These are phyloP conservation scores for Nomada fabriciana DNA, from an alignment of 2,888 invertebrate genomes.

Conservation along the genomic window DNA sequence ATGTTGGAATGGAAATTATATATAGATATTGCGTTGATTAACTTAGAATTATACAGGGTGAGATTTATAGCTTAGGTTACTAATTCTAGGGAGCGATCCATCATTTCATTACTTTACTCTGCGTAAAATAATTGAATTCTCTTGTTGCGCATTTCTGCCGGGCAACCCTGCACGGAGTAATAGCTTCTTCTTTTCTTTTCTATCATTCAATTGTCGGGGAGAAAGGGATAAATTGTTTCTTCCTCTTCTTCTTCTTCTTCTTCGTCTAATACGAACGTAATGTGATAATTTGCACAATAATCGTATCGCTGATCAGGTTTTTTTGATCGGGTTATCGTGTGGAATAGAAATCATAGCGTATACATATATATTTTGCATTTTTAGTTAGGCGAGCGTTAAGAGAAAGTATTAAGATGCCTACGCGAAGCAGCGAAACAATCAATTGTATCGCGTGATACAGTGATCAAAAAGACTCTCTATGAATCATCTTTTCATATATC, in stretches of 20 bases:
- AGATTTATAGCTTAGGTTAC: background rate
- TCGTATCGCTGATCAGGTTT: slow-evolving; percentile 34
- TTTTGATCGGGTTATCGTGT: slow-evolving; percentile 41
- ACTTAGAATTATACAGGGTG: slow-evolving; percentile 4
- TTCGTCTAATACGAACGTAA: slow-evolving; percentile 42
- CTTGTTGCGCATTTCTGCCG: background rate
- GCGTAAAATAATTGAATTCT: background rate
- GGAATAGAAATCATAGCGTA: slow-evolving; percentile 26
- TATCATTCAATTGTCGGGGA: slow-evolving; percentile 32
- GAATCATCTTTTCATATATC: slow-evolving; percentile 10
- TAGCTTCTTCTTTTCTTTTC: slow-evolving; percentile 28
- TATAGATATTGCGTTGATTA: background rate
- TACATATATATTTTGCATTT: slow-evolving; percentile 46
- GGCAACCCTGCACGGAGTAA: background rate
- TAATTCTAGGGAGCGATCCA: background rate
- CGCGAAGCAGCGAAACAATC: slow-evolving; percentile 40
- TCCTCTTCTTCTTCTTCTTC: slow-evolving; percentile 17
- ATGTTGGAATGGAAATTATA: background rate
- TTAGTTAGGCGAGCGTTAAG: slow-evolving; percentile 27
- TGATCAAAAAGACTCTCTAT: slow-evolving; percentile 48
- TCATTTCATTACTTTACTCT: background rate
- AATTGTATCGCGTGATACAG: slow-evolving; percentile 31
- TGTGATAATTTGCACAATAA: slow-evolving; percentile 72
- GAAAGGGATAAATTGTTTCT: slow-evolving; percentile 28
- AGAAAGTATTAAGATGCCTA: slow-evolving; percentile 49